Conservation (phyloP, 2,113 vertebrate genomes). For the Macrotus californicus region DNA sequence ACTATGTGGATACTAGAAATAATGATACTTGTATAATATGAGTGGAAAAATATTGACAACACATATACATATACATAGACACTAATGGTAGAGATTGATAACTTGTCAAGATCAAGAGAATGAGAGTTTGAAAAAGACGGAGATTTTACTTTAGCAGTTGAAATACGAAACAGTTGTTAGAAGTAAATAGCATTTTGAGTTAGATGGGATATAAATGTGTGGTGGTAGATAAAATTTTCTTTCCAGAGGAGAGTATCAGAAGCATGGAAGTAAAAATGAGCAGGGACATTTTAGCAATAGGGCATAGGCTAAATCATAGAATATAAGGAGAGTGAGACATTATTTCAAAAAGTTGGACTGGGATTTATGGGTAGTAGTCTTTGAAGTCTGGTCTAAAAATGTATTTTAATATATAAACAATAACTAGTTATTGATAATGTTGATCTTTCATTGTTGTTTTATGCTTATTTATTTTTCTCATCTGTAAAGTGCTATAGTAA, state of each 20-base stretch:
- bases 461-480: not conserved
- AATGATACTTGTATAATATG: not conserved
- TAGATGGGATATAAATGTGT: not conserved
- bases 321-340: not conserved
- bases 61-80: not conserved
- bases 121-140: not conserved
- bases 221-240: not conserved
- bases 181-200: not conserved
- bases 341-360: not conserved
- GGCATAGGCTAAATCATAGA: not conserved
- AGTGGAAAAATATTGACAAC: not conserved
- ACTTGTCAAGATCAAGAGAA: not conserved
- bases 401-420: not conserved
- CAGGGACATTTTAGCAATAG: not conserved
- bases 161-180: not conserved
- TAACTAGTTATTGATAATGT: not conserved
- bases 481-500: not conserved
- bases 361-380: not conserved
- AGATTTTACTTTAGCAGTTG: not conserved
- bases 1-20: not conserved
- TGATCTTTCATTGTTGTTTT: not conserved
- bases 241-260: not conserved
- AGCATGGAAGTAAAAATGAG: not conserved
- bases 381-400: not conserved
- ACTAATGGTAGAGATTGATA: not conserved